Percentiles rank a stretch among this genome's conserved stretches.
phyloP scores from a whole-genome alignment of 1,140 invertebrate genomes.

The Phymorhynchus buccinoides region DNA sequence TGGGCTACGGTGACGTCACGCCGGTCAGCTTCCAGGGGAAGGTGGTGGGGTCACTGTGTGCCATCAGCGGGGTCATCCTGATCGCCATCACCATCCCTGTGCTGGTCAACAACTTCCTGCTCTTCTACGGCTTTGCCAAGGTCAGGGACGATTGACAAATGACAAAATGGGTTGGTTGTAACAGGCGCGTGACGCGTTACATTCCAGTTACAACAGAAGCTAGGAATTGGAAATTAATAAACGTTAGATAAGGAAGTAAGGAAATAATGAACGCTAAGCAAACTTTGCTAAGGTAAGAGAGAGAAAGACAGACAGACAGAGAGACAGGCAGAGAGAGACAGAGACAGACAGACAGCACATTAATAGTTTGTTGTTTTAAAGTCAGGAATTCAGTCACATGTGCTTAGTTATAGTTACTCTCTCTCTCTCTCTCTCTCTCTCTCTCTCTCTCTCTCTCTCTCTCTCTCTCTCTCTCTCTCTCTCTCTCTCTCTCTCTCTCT shows the following conservation, averaged over 20 bases:
- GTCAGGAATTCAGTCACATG: too few species aligned
- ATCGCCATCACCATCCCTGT: slow-evolving; percentile 50
- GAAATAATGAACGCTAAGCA: neutral
- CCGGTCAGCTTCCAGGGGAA: slow-evolving; percentile 63
- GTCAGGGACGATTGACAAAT: neutral
- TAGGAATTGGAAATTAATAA: too few species aligned
- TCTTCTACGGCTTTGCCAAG: slow-evolving; percentile 47
- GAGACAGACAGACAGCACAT: neutral
- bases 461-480: too few species aligned
- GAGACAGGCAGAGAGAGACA: neutral
- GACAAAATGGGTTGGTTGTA: neutral
- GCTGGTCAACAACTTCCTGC: slow-evolving; percentile 52
- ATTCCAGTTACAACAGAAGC: neutral
- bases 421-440: too few species aligned
- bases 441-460: too few species aligned
- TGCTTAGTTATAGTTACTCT: too few species aligned
- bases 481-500: too few species aligned
- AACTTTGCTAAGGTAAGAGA: neutral
- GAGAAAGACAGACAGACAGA: neutral
- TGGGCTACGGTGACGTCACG: slow-evolving; percentile 95
- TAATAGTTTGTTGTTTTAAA: too few species aligned
- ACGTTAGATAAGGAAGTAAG: too few species aligned
- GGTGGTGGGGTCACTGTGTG: slow-evolving; percentile 44
- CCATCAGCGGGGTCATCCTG: slow-evolving; percentile 47
- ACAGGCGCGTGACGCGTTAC: neutral